Evolutionary conservation across 2,797 vertebrate species (phyloP).

Genomic region (Rachycentron canadum): DNA sequence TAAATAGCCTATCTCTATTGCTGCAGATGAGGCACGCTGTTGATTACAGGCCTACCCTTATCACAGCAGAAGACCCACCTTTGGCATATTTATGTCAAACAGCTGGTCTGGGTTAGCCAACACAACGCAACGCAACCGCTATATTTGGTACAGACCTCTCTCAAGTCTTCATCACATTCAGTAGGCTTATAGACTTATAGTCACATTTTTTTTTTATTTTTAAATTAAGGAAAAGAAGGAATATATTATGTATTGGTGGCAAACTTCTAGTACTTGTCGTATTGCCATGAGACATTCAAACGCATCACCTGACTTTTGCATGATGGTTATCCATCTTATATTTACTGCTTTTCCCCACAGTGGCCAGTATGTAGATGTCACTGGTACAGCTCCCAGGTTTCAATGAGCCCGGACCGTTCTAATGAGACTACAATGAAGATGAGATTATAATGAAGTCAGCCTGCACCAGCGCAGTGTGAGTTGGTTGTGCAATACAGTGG

Average conservation of each 20-base stretch:
- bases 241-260: neutral
- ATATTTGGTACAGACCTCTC: neutral
- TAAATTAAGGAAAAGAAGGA: neutral
- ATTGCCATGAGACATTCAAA: neutral
- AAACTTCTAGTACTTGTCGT: neutral
- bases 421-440: constrained; percentile 22
- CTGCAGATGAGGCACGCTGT: constrained; percentile 3
- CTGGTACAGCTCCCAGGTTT: constrained; percentile 6
- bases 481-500: neutral
- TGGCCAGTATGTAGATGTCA: neutral
- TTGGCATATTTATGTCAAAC: constrained; percentile 16
- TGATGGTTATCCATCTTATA: neutral
- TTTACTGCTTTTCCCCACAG: neutral
- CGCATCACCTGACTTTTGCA: neutral
- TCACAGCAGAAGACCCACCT: constrained; percentile 20
- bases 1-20: constrained; percentile 19
- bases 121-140: neutral
- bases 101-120: neutral
- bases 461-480: neutral
- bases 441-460: constrained; percentile 21
- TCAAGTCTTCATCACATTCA: neutral
- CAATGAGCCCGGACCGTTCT: neutral
- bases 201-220: no score
- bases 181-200: neutral
- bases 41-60: neutral